Evolutionary conservation across 2,888 invertebrate genomes (phyloP).

Genomic region (Subacronicta megacephala): DNA sequence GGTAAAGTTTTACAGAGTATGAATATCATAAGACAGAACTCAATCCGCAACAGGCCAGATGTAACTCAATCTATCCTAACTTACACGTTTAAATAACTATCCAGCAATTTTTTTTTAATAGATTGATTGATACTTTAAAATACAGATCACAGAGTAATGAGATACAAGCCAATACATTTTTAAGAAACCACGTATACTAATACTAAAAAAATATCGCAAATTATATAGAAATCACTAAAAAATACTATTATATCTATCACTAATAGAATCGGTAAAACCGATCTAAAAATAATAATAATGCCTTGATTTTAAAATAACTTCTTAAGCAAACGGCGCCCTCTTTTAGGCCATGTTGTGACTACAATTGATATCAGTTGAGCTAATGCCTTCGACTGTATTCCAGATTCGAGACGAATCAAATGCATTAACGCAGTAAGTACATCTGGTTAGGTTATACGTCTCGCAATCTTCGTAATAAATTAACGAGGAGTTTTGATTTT

Average conservation of each 20-base stretch:
- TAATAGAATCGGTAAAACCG: not conserved
- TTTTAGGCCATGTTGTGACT: conserved; percentile 14
- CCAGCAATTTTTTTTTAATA: not conserved
- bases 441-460: no score
- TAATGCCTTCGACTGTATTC: not conserved
- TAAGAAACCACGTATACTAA: conserved; percentile 12
- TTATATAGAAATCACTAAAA: conserved; percentile 14
- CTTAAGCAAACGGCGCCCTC: conserved; percentile 31
- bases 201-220: conserved; percentile 15
- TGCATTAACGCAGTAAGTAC: not conserved
- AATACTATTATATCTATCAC: not conserved
- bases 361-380: not conserved
- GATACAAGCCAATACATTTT: conserved; percentile 49
- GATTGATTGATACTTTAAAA: conserved; percentile 15
- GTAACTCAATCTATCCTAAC: conserved; percentile 36
- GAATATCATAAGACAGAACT: not conserved
- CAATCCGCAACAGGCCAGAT: conserved; percentile 13
- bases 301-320: conserved; percentile 4
- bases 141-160: conserved; percentile 55
- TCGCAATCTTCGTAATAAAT: no score
- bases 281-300: conserved; percentile 3
- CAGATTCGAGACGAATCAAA: not conserved
- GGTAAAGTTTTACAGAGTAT: not conserved
- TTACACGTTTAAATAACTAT: conserved; percentile 16
- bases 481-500: no score